A percentile compares a stretch with the other conserved stretches of the same genome.
phyloP scores from a whole-genome alignment of 2,888 invertebrate species.

The Cerastoderma edule region DNA sequence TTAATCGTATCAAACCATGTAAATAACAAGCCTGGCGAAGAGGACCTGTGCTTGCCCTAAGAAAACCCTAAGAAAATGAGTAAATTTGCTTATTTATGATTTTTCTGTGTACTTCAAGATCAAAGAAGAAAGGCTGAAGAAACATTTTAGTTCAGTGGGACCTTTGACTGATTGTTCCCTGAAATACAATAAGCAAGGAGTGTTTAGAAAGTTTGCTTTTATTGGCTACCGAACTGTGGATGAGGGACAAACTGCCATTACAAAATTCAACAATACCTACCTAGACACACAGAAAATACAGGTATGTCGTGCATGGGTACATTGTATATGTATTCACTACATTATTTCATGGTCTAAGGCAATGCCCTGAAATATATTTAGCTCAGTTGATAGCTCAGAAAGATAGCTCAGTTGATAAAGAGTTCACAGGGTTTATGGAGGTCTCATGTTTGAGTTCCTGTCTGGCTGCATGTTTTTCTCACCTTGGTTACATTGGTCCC shows the following conservation, averaged over 20 bases:
- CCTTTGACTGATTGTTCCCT: conserved; percentile 95
- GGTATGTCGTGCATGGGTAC: conserved; percentile 81
- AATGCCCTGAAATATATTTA: too few species aligned
- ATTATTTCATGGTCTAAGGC: too few species aligned
- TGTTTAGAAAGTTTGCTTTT: conserved; percentile 96
- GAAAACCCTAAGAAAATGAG: too few species aligned
- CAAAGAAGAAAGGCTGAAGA: conserved; percentile 90
- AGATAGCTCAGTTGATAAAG: too few species aligned
- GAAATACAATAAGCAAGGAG: conserved; percentile 95
- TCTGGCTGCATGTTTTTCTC: too few species aligned
- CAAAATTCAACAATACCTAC: conserved; percentile 93
- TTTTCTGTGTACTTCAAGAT: conserved; percentile 86
- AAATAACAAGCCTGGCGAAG: too few species aligned
- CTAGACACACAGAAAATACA: conserved; percentile 92
- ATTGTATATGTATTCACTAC: neutral
- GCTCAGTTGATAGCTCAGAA: too few species aligned
- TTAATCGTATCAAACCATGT: too few species aligned
- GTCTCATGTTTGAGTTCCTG: too few species aligned
- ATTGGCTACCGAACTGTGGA: conserved; percentile 93
- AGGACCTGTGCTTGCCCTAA: too few species aligned
- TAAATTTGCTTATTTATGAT: neutral
- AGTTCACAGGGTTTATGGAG: too few species aligned
- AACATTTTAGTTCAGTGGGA: conserved; percentile 91
- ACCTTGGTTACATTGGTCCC: too few species aligned
- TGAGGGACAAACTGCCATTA: conserved; percentile 90